Evolutionary conservation across 1,140 invertebrate species (phyloP).

Genomic region (Drosophila ambigua): DNA sequence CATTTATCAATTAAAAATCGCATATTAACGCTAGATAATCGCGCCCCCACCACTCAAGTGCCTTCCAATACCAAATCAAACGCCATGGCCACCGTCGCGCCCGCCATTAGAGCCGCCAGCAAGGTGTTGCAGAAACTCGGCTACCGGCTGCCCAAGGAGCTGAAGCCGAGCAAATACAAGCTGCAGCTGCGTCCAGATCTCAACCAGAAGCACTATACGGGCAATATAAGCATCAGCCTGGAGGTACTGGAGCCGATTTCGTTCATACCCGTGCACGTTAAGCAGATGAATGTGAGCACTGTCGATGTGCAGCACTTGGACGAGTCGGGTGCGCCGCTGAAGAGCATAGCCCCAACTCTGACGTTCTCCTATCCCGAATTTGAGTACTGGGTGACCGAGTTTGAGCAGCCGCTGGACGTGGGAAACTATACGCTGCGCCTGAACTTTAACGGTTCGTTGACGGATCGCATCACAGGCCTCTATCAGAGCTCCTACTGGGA

Average conservation of each 20-base stretch:
- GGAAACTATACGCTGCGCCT: constrained; percentile 87
- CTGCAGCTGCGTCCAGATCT: constrained; percentile 90
- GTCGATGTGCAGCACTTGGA: constrained; percentile 59
- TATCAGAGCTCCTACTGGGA: constrained; percentile 91
- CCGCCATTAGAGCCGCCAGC: constrained; percentile 62
- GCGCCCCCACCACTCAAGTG: constrained; percentile 58
- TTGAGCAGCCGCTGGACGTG: constrained; percentile 84
- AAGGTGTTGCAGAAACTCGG: constrained; percentile 71
- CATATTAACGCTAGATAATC: constrained; percentile 46
- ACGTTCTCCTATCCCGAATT: constrained; percentile 85
- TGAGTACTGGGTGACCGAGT: constrained; percentile 88
- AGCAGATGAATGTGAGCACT: constrained; percentile 81
- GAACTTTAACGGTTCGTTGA: constrained; percentile 89
- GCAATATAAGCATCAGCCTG: constrained; percentile 89
- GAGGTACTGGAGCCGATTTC: constrained; percentile 85
- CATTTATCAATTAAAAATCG: constrained; percentile 14
- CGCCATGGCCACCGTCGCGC: constrained; percentile 58
- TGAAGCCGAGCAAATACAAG: constrained; percentile 90
- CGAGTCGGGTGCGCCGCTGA: constrained; percentile 52
- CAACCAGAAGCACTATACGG: constrained; percentile 88
- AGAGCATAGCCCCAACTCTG: constrained; percentile 65
- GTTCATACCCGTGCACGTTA: constrained; percentile 89
- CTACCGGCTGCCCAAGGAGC: constrained; percentile 87
- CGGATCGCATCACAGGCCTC: constrained; percentile 89
- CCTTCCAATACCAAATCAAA: constrained; percentile 40